phyloP scores from a whole-genome alignment of 2,797 vertebrate genomes.

The Sarcoramphus papa region DNA sequence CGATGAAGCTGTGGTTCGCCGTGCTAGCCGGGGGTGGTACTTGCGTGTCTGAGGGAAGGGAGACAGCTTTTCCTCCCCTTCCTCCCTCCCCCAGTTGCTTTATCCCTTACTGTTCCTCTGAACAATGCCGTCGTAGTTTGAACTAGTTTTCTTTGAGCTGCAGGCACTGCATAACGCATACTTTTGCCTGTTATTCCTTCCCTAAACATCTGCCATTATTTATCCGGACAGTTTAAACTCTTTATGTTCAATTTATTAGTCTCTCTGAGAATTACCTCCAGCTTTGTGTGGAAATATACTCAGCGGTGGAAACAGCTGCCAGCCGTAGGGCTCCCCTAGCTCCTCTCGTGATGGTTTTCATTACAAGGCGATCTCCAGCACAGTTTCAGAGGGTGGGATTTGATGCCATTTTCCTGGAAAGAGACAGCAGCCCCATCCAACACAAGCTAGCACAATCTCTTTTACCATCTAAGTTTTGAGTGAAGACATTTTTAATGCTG shows the following conservation, averaged over 20 bases:
- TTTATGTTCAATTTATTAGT: background rate
- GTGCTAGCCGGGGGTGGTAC: fast-evolving
- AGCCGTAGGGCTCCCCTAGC: background rate
- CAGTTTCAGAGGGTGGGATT: background rate
- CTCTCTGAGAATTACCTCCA: conserved; percentile 29
- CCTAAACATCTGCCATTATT: conserved; percentile 36
- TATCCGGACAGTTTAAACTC: background rate
- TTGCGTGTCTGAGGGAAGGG: background rate
- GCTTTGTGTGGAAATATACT: background rate
- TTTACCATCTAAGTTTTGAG: background rate
- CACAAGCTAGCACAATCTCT: background rate
- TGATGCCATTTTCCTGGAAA: background rate
- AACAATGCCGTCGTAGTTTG: background rate
- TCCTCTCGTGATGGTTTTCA: background rate
- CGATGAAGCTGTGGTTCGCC: fast-evolving
- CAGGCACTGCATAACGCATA: background rate
- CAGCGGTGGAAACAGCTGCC: background rate
- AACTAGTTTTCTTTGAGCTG: conserved; percentile 17
- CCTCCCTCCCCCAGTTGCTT: fast-evolving
- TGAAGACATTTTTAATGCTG: background rate
- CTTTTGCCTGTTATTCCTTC: background rate
- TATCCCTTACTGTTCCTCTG: background rate
- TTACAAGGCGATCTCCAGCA: background rate
- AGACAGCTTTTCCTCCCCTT: background rate
- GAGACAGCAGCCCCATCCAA: background rate